phyloP scores from a whole-genome alignment of 1,140 invertebrate genomes.

The Frieseomelitta varia region DNA sequence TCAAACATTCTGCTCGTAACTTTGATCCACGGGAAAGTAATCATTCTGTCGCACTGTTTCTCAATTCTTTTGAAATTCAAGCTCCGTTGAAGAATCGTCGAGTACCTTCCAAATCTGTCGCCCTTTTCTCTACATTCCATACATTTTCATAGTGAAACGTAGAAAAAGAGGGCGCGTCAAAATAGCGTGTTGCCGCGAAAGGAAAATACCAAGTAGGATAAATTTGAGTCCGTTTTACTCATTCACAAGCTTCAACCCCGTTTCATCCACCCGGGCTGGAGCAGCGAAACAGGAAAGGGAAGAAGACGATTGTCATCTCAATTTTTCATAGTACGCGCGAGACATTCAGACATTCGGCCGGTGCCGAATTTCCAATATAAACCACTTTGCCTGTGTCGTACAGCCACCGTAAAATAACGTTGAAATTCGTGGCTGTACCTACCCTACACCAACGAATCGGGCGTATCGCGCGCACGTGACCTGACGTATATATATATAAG shows the following conservation, averaged over 20 bases:
- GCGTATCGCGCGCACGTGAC: conserved; percentile 26
- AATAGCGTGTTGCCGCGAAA: neutral
- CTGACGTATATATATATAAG: neutral
- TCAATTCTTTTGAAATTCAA: too few relatives aligned
- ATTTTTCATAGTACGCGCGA: conserved; percentile 6
- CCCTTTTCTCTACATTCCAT: too few relatives aligned
- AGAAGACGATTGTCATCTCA: neutral
- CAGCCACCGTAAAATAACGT: conserved; percentile 52
- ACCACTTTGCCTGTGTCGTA: conserved; percentile 19
- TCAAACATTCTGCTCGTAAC: too few relatives aligned
- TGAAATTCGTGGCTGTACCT: neutral
- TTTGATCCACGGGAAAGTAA: too few relatives aligned
- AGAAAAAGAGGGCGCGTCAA: neutral
- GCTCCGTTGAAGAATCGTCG: too few relatives aligned
- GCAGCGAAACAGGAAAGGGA: neutral
- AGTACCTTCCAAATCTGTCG: too few relatives aligned
- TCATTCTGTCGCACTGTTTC: too few relatives aligned
- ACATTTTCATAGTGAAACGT: neutral
- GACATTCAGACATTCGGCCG: neutral
- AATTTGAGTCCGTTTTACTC: neutral
- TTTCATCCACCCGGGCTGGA: too few relatives aligned
- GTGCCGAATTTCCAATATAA: conserved; percentile 23
- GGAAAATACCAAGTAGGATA: neutral
- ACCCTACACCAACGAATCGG: neutral
- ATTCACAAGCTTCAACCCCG: neutral